Percentiles rank a stretch among this genome's conserved stretches.
phyloP scores from a whole-genome alignment of 2,113 vertebrate genomes.

The Psammodynastes pulverulentus region DNA sequence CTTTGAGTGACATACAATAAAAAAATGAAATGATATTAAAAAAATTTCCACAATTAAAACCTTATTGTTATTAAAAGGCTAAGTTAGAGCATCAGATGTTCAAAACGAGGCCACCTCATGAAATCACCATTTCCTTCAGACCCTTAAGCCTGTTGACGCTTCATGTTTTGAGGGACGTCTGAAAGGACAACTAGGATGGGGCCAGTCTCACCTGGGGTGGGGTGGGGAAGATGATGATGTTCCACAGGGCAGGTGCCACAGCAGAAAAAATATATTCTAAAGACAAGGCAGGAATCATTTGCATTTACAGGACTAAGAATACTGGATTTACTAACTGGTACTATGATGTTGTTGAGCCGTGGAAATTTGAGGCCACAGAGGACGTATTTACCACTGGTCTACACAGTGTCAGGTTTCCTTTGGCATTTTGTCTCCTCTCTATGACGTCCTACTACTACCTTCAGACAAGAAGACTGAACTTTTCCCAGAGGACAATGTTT shows the following conservation, averaged over 20 bases:
- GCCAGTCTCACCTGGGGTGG: not conserved
- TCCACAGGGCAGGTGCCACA: not conserved
- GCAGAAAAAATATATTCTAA: not conserved
- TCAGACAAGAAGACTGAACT: not conserved
- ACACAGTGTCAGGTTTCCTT: not conserved
- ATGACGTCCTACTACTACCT: not conserved
- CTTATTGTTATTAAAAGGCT: not conserved
- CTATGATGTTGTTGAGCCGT: not conserved
- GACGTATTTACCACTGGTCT: not conserved
- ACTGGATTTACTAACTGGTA: not conserved
- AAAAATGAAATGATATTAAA: not conserved
- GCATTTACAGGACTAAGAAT: not conserved
- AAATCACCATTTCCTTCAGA: not conserved
- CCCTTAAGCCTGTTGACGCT: not conserved
- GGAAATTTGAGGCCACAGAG: not conserved
- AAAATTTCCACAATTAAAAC: not conserved
- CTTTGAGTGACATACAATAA: not conserved
- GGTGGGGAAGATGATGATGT: not conserved
- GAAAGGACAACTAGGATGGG: not conserved
- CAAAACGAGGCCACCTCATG: not conserved
- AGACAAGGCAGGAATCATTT: not conserved
- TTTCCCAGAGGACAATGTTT: not conserved
- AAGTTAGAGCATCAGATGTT: not conserved
- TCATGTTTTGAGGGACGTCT: not conserved
- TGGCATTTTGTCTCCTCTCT: not conserved